These are phyloP conservation scores for Physella acuta DNA, from an alignment of 1,140 invertebrate species.

Conservation along the genomic window DNA sequence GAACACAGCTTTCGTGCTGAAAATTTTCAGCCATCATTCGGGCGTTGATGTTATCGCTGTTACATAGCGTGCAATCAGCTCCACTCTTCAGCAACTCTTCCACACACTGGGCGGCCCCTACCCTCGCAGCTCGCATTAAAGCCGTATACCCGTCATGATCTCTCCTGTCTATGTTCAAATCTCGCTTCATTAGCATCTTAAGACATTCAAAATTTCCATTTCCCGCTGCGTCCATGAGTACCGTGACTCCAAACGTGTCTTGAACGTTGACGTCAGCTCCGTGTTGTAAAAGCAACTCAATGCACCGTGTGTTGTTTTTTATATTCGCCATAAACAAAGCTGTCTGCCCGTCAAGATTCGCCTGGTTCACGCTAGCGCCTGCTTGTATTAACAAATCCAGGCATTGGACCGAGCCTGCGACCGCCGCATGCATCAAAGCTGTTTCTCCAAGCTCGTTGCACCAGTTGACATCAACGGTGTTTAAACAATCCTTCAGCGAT, in stretches of 20 bases:
- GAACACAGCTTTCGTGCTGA: too few species aligned
- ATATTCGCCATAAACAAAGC: neutral
- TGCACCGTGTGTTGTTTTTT: neutral
- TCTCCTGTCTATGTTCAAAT: neutral
- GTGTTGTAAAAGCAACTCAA: neutral
- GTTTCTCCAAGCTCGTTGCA: neutral
- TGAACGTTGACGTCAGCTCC: conserved; percentile 2
- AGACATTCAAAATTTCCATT: too few species aligned
- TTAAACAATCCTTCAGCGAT: neutral
- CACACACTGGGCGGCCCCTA: too few species aligned
- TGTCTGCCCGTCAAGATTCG: neutral
- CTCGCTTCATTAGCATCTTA: neutral
- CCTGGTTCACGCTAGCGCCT: neutral
- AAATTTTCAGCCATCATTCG: too few species aligned
- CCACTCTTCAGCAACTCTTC: too few species aligned
- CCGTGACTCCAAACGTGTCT: neutral
- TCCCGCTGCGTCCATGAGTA: neutral
- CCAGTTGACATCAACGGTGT: neutral
- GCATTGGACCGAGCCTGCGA: neutral
- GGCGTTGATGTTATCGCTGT: too few species aligned
- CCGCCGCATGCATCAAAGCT: neutral
- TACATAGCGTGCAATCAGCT: too few species aligned
- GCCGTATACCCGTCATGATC: neutral
- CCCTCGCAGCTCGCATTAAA: neutral
- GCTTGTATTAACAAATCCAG: neutral